Base-by-base conservation (phyloP, 2,797 vertebrate species). In the Moxostoma hubbsi region DNA sequence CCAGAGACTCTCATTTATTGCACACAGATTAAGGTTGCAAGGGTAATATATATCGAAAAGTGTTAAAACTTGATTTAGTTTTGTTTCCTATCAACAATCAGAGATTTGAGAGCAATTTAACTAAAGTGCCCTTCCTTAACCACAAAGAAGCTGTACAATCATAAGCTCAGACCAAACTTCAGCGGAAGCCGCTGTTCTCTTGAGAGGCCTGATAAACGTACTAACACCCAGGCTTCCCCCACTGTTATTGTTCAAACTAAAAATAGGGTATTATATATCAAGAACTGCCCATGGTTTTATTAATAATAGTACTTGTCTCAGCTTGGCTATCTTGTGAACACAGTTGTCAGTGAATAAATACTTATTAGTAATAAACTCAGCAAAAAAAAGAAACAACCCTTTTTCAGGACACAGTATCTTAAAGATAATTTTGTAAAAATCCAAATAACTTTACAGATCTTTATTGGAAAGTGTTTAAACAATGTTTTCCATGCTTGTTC, bases 151-250 rank as follows among this genome's bases (percentile, higher is more conserved):
- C 2, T 24, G 2, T 24, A 24, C 1, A 24, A 1, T 24, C 2
- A 24, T 2, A 24, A 24, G 24, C 24, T 24, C 24, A 59, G 43
- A 53, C 1, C 9, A 77, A 68, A 12, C 24, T 46, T 61, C n/a
- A 9, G 54, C 55, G 82, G 73, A 81, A 85, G 73, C 69, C 0
- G 5, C 62, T 18, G 11, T 24, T 45, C 18, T 75, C 76, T 84
- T 79, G 43, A 43, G 1, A 24, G 46, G 36, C 24, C 72, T 82
- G 84, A 84, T 85, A 85, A 83, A 77, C 59, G 8, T 47, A 74
- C 54, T 43, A 49, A 66, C 67, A 65, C 46, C 11, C 50, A 7
- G 65, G 54, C 54, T 80, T 80, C 54, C 58, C 4, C 9, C 57
- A 62, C 7, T 64, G 61, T 43, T 73, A 24, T 11, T 63, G 51